These are phyloP conservation scores for Nothoprocta pentlandii DNA, from an alignment of 2,113 vertebrate species.

Conservation along the genomic window DNA sequence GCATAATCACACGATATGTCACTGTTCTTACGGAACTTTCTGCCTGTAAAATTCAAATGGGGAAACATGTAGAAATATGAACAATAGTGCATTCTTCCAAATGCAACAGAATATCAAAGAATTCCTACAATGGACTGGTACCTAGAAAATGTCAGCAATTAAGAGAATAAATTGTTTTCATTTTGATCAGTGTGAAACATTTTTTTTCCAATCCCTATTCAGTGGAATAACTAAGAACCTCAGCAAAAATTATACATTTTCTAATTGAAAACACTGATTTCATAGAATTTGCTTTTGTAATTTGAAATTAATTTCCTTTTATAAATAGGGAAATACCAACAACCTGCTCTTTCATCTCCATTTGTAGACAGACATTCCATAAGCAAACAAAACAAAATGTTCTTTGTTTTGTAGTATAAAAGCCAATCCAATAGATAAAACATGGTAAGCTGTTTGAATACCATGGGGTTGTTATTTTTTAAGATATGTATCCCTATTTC, in stretches of 20 bases:
- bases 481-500: background rate
- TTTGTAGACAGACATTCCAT: background rate
- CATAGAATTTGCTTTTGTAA: background rate
- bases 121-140: background rate
- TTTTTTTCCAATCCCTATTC: background rate
- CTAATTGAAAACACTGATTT: background rate
- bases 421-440: background rate
- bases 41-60: conserved; percentile 49
- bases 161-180: background rate
- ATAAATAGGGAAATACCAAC: background rate
- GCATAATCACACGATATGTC: conserved; percentile 74
- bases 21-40: conserved; percentile 45
- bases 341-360: background rate
- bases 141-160: background rate
- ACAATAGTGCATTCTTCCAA: conserved; percentile 30
- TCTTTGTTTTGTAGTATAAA: background rate
- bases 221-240: background rate
- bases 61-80: conserved; percentile 62
- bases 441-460: background rate
- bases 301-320: conserved; percentile 12
- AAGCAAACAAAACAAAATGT: background rate
- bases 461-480: background rate
- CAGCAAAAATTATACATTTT: background rate
- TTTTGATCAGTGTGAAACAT: background rate
- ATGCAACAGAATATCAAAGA: background rate